A percentile compares a stretch with the other conserved stretches of the same genome.
Conservation (phyloP, 2,888 invertebrate species). For the Mystacides longicornis region DNA sequence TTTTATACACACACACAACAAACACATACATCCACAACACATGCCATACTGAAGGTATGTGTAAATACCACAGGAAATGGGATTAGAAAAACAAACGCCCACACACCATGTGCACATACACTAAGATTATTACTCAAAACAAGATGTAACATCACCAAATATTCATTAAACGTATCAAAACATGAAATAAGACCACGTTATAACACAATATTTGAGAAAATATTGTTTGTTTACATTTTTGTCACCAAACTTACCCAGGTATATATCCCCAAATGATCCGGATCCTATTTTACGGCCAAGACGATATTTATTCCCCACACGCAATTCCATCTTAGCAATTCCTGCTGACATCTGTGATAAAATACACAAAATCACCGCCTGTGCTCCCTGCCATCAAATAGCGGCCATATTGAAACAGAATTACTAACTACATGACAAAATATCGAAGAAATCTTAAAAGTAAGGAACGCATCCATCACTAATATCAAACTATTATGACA, state of each 20-base stretch:
- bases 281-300: conserved; percentile 97
- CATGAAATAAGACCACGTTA: conserved; percentile 2
- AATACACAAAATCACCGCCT: conserved; percentile 22
- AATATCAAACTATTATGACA: no score
- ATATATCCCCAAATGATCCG: conserved; percentile 99
- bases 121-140: background rate
- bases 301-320: conserved; percentile 97
- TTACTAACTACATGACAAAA: conserved; percentile 23
- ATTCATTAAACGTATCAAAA: background rate
- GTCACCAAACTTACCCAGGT: conserved; percentile 66
- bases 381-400: conserved; percentile 19
- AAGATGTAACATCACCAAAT: background rate
- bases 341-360: conserved; percentile 21
- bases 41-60: background rate
- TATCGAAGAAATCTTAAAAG: conserved; percentile 14
- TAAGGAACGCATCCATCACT: conserved; percentile 12
- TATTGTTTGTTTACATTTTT: conserved; percentile 21
- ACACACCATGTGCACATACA: background rate
- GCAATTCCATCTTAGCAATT: conserved; percentile 67
- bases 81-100: background rate
- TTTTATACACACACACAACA: background rate
- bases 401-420: conserved; percentile 24
- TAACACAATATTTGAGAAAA: conserved; percentile 11
- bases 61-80: background rate
- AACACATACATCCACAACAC: background rate